These are phyloP conservation scores for Lipotes vexillifer DNA, from an alignment of 2,113 vertebrate genomes.

Conservation along the genomic window DNA sequence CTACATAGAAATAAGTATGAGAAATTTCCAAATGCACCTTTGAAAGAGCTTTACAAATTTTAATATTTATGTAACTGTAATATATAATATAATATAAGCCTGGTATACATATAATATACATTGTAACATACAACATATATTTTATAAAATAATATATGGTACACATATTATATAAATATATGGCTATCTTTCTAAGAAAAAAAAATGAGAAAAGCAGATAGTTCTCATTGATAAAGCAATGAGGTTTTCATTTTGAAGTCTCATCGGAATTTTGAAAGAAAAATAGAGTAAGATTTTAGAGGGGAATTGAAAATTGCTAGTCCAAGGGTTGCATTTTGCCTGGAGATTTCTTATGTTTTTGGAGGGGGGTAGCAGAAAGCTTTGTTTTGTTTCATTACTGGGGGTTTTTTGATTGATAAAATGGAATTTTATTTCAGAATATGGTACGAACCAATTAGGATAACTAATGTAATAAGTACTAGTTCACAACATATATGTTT, in stretches of 20 bases:
- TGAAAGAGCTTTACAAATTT: background rate
- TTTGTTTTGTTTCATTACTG: background rate
- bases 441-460: background rate
- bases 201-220: background rate
- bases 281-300: background rate
- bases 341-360: background rate
- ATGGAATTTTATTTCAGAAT: constrained; percentile 18
- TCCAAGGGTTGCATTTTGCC: background rate
- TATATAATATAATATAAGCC: background rate
- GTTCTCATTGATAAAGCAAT: background rate
- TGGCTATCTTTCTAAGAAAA: background rate
- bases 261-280: constrained; percentile 17
- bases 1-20: background rate
- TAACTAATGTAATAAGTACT: background rate
- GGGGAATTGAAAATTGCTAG: background rate
- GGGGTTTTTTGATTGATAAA: background rate
- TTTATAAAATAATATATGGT: background rate
- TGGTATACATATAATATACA: background rate
- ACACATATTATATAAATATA: background rate
- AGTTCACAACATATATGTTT: background rate
- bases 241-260: background rate
- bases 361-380: background rate
- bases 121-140: background rate
- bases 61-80: background rate
- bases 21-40: background rate